Base-by-base conservation (phyloP, 1,140 invertebrate species). In the Caenorhabditis remanei region DNA sequence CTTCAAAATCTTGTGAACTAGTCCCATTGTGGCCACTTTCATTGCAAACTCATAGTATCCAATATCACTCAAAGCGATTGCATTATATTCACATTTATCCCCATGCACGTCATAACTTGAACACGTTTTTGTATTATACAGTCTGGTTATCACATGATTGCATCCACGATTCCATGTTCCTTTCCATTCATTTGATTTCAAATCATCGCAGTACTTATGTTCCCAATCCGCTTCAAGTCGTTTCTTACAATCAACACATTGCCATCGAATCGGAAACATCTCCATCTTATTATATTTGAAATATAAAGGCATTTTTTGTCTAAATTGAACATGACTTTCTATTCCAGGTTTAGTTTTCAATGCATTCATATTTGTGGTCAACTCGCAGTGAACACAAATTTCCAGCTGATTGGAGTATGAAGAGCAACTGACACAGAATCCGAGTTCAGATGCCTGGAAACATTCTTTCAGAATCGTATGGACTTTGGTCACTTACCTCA, bases 101-200 rank as follows among this genome's bases (percentile, higher is more conserved):
- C n/a, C 71, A 79, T 79, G 50, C n/a, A 24, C n/a, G 11, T 79
- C 71, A 24, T 50, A 50, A n/a, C 65, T 71, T 9, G 40, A 43
- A 50, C 71, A 79, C 13, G 7, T 79, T 53, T 50, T 79, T 6
- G 46, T 24, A 41, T 53, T 9, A 11, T 50, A 50, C 8, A 79
- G 0, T 48, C 71, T 13, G 11, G 43, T 50, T 24, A 50, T 7
- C 4, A 79, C 3, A 79, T 79, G 71, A 79, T 79, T 79, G n/a
- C 71, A 79, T 79, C 46, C 46, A 50, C 71, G 71, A 79, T 53
- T 41, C 71, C 71, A 79, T 4, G 19, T 79, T 24, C 71, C 71
- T 53, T 53, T 79, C 71, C 71, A 79, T 24, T 48, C 4, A 9
- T 50, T n/a, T 2, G 43, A 19, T 50, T 4, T 79, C 7, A n/a